Conservation (phyloP, 1,140 invertebrate species). For the Agrilus planipennis region DNA sequence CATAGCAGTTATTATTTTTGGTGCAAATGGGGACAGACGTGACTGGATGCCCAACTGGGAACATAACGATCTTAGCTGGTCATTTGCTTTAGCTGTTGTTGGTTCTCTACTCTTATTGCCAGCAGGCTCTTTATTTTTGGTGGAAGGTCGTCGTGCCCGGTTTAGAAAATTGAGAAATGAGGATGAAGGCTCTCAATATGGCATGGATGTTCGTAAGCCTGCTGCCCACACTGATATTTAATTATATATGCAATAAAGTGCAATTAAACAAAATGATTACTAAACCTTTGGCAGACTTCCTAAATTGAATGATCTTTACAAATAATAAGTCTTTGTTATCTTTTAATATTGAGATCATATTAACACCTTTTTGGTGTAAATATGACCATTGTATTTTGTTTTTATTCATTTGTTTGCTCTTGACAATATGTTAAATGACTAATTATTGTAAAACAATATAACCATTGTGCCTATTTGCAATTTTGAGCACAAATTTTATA, state of each 20-base stretch:
- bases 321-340: no score
- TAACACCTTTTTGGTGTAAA: no score
- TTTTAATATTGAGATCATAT: no score
- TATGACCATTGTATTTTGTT: background rate
- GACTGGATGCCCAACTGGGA: constrained; percentile 97
- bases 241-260: no score
- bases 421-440: background rate
- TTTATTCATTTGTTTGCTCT: constrained; percentile 4
- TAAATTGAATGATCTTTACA: background rate
- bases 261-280: background rate
- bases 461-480: no score
- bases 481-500: no score
- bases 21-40: constrained; percentile 74
- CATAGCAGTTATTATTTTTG: constrained; percentile 66
- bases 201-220: constrained; percentile 39
- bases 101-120: constrained; percentile 61
- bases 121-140: constrained; percentile 63
- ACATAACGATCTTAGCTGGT: constrained; percentile 92
- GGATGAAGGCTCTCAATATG: constrained; percentile 43
- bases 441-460: background rate
- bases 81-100: constrained; percentile 74
- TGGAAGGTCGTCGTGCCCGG: constrained; percentile 65
- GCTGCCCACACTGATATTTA: constrained; percentile 45
- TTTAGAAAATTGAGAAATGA: constrained; percentile 56
- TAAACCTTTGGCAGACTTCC: background rate